Evolutionary conservation across 2,888 invertebrate species (phyloP), one percentile per base, ranked within the genome.

Genomic region (Drosophila greeni): DNA sequence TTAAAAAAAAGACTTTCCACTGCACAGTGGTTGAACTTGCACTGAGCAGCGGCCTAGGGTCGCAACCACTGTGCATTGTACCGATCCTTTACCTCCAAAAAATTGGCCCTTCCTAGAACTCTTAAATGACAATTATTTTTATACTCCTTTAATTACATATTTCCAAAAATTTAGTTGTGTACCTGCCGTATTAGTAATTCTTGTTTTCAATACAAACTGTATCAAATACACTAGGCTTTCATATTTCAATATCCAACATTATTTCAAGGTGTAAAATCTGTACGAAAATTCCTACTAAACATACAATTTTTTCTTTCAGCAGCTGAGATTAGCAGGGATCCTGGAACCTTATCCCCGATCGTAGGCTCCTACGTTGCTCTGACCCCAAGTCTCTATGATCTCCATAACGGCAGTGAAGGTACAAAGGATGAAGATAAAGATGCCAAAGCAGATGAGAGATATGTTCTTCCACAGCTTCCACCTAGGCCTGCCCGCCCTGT

Each of bases 381-480:
- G 2, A 11, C 45, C 34, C 33, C 61, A 75, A 11, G 42, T 49
- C 2, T 26, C 2, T 1, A 58, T 36, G 6, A 74, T 70, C 8
- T 54, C 59, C 0, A 3, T 0, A 2, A 72, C 20, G 12, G 65
- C 59, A 0, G n/a, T 0, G 11, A 1, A 23, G n/a, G 47, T 62
- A 1, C 77, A 69, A 12, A 53, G 49, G 0, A 42, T 0, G 0
- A 76, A 40, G 9, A 78, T 37, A 3, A 24, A 0, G 1, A 33
- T 1, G 8, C 76, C 77, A 9, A 73, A 0, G 3, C 68, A 0
- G 2, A 66, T 54, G 0, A 78, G 26, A 0, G 69, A 0, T 0
- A 69, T 49, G 43, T 78, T 52, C 45, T 76, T 76, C 39, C 34
- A 16, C 0, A 78, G 60, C 18, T 47, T 71, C 77, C 74, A 80